Percentiles rank a stretch among this genome's conserved stretches.
phyloP scores from a whole-genome alignment of 2,888 invertebrate species.

The Galerucella nymphaeae region DNA sequence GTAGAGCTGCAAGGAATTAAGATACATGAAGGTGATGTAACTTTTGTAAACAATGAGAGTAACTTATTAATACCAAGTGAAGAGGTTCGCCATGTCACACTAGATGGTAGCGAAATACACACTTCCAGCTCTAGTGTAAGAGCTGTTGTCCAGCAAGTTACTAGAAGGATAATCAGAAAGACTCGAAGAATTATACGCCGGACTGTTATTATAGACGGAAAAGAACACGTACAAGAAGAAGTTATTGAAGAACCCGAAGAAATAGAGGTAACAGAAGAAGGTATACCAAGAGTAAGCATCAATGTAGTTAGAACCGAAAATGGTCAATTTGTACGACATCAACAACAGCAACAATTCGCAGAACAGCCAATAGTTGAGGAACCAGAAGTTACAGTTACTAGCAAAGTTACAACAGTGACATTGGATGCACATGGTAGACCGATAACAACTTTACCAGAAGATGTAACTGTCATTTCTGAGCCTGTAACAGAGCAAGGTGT shows the following conservation, averaged over 20 bases:
- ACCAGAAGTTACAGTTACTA: slow-evolving; percentile 47
- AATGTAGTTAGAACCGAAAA: slow-evolving; percentile 72
- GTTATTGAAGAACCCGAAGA: slow-evolving; percentile 86
- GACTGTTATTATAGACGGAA: slow-evolving; percentile 83
- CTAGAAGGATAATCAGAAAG: slow-evolving; percentile 79
- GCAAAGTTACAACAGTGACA: slow-evolving; percentile 50
- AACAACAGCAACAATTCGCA: slow-evolving; percentile 45
- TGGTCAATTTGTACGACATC: slow-evolving; percentile 63
- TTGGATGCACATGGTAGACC: slow-evolving; percentile 52
- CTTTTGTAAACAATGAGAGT: slow-evolving; percentile 60
- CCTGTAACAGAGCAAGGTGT: slow-evolving; percentile 6
- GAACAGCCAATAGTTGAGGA: slow-evolving; percentile 56
- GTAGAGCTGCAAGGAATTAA: slow-evolving; percentile 61
- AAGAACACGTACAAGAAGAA: slow-evolving; percentile 86
- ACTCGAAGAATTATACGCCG: slow-evolving; percentile 80
- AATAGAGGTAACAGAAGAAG: slow-evolving; percentile 77
- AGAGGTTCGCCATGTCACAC: slow-evolving; percentile 49
- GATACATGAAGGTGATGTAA: slow-evolving; percentile 64
- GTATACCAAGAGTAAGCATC: slow-evolving; percentile 77
- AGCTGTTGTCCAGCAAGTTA: slow-evolving; percentile 85
- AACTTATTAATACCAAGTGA: slow-evolving; percentile 55
- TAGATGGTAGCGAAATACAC: slow-evolving; percentile 63
- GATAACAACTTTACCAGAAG: slow-evolving; percentile 43
- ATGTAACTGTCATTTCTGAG: slow-evolving; percentile 30
- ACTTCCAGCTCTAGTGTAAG: slow-evolving; percentile 79